phyloP scores from a whole-genome alignment of 2,113 vertebrate species.

The Paraplagusia blochii region DNA sequence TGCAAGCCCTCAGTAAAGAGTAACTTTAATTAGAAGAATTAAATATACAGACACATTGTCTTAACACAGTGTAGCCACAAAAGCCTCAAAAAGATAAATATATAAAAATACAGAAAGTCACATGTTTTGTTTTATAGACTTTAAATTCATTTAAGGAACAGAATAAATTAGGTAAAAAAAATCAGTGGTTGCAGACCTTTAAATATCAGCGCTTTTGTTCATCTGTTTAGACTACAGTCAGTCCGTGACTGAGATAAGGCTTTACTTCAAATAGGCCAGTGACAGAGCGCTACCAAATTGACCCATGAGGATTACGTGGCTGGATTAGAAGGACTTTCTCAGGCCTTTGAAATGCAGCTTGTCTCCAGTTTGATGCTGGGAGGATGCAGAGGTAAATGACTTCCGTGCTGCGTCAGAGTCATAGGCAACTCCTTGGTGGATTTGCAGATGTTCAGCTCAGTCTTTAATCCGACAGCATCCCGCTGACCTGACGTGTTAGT shows the following conservation, averaged over 20 bases:
- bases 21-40: conserved; percentile 26
- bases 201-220: conserved; percentile 42
- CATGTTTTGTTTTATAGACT: conserved; percentile 15
- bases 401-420: conserved; percentile 17
- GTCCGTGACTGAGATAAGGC: conserved; percentile 56
- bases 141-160: conserved; percentile 38
- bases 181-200: conserved; percentile 21
- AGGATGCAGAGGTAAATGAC: conserved; percentile 42
- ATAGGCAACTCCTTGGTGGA: conserved; percentile 15
- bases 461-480: conserved; percentile 40
- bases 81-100: conserved; percentile 7
- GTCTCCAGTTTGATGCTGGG: conserved; percentile 66
- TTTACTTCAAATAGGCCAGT: conserved; percentile 64
- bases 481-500: conserved; percentile 72
- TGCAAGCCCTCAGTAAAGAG: conserved; percentile 17
- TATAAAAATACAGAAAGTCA: conserved; percentile 19
- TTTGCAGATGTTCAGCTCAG: conserved; percentile 29
- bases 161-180: conserved; percentile 63
- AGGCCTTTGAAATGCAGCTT: conserved; percentile 54
- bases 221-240: conserved; percentile 15
- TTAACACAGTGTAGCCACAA: conserved; percentile 22
- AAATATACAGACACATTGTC: conserved; percentile 16
- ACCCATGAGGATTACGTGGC: conserved; percentile 64
- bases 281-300: conserved; percentile 63
- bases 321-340: conserved; percentile 58